Percentiles rank a stretch among this genome's conserved stretches.
These are phyloP conservation scores for Pipra filicauda DNA, from an alignment of 2,113 vertebrate genomes.

Conservation along the genomic window DNA sequence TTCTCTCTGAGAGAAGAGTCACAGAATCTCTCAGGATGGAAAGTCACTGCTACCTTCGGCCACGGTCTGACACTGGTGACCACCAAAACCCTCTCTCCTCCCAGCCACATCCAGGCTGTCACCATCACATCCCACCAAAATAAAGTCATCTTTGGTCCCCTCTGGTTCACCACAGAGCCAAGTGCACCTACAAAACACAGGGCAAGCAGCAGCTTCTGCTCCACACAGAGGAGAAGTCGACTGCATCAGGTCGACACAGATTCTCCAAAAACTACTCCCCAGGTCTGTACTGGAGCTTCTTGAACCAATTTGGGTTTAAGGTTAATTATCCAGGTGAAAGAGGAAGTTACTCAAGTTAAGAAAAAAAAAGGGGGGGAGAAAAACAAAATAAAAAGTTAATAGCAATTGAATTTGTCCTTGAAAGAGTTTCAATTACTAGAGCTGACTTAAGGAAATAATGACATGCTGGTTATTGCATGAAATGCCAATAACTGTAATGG, in stretches of 20 bases:
- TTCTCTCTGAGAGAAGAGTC: background rate
- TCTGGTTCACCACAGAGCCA: rapidly evolving
- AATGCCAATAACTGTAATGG: background rate
- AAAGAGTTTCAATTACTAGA: background rate
- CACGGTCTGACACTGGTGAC: rapidly evolving
- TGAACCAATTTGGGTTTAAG: background rate
- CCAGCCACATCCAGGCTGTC: background rate
- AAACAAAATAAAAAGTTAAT: background rate
- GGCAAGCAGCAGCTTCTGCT: background rate
- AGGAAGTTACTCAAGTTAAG: background rate
- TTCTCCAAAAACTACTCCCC: background rate
- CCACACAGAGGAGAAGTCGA: rapidly evolving
- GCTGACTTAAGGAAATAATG: background rate
- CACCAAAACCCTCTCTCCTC: background rate
- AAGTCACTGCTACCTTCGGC: background rate
- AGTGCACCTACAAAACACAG: background rate
- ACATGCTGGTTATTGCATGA: background rate
- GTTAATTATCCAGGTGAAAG: background rate
- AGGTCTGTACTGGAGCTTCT: rapidly evolving
- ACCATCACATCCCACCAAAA: background rate
- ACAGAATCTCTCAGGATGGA: background rate
- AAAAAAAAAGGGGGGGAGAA: background rate
- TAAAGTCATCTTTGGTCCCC: background rate
- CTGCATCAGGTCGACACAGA: rapidly evolving
- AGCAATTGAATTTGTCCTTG: background rate